Conservation (phyloP, 1,140 invertebrate species). For the Drosophila rufa region DNA sequence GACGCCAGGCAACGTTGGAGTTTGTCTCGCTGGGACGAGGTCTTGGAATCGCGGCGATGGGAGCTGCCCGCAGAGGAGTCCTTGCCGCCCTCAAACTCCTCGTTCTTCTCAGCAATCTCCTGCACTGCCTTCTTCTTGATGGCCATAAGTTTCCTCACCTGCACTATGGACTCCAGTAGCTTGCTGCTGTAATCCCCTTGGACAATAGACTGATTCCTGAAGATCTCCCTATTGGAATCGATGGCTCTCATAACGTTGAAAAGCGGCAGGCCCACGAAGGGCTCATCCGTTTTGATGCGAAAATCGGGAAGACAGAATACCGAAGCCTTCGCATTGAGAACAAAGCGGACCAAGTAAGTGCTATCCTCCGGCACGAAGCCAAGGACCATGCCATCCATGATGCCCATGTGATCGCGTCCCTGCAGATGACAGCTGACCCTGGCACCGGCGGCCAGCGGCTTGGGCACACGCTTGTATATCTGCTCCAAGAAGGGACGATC, state of each 20-base stretch:
- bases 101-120: conserved; percentile 41
- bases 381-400: conserved; percentile 36
- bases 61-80: not conserved
- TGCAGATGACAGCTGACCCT: conserved; percentile 44
- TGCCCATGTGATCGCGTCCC: conserved; percentile 1
- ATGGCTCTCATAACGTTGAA: conserved; percentile 14
- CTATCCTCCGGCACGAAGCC: conserved; percentile 20
- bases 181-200: conserved; percentile 8
- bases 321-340: not conserved
- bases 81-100: conserved; percentile 11
- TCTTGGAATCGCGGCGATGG: conserved; percentile 40
- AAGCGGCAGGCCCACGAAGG: conserved; percentile 17
- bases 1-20: conserved; percentile 43
- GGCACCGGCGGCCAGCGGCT: conserved; percentile 25
- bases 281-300: conserved; percentile 24
- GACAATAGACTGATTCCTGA: not conserved
- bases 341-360: conserved; percentile 46
- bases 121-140: conserved; percentile 37
- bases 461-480: conserved; percentile 48
- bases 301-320: conserved; percentile 29
- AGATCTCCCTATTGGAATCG: not conserved
- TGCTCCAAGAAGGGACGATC: conserved; percentile 2
- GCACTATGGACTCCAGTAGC: conserved; percentile 42
- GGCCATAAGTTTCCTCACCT: conserved; percentile 22
- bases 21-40: conserved; percentile 28